Conservation (phyloP, 2,888 invertebrate species). For the Tyria jacobaeae region DNA sequence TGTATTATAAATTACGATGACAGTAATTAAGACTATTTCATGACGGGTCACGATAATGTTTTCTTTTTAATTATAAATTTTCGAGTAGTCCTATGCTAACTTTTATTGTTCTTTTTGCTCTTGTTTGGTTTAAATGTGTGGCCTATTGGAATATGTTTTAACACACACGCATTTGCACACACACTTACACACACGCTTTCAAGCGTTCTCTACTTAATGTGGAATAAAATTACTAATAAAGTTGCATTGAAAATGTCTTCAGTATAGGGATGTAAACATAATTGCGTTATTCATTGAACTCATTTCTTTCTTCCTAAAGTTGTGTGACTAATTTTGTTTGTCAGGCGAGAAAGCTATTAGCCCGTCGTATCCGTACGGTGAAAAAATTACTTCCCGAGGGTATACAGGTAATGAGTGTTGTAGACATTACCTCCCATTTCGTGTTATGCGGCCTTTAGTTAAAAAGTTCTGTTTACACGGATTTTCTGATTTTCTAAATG, state of each 20-base stretch:
- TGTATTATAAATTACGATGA: too few species aligned
- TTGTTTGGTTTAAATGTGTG: too few species aligned
- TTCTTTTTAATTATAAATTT: too few species aligned
- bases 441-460: conserved; percentile 33
- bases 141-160: too few species aligned
- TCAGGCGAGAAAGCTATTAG: conserved; percentile 40
- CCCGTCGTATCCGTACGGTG: conserved; percentile 25
- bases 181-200: too few species aligned
- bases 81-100: too few species aligned
- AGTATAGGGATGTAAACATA: not conserved
- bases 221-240: too few species aligned
- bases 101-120: too few species aligned
- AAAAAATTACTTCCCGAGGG: conserved; percentile 42
- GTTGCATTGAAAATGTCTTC: not conserved
- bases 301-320: conserved; percentile 15
- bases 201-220: too few species aligned
- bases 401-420: conserved; percentile 33
- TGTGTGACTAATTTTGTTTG: conserved; percentile 45
- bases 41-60: too few species aligned
- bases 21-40: too few species aligned
- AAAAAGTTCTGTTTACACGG: conserved; percentile 30
- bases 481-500: conserved; percentile 25
- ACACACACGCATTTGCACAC: too few species aligned
- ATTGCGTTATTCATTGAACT: conserved; percentile 6
- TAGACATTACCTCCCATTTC: conserved; percentile 31